A percentile compares a stretch with the other conserved stretches of the same genome.
phyloP scores from a whole-genome alignment of 2,888 invertebrate species.

The Chaitophorus viminalis region DNA sequence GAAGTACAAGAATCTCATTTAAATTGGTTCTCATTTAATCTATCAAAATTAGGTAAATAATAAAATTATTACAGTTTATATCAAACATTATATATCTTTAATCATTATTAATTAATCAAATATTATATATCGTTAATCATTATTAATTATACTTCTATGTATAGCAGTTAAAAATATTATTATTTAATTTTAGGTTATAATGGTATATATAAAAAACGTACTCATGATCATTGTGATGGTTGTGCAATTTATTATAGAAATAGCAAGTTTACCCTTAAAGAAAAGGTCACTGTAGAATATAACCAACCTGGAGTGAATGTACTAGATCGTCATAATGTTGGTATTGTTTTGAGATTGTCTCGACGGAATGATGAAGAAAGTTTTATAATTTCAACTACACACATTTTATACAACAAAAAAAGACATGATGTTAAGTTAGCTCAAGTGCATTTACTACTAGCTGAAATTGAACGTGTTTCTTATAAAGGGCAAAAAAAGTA shows the following conservation, averaged over 20 bases:
- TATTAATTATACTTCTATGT: neutral
- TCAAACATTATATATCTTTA: neutral
- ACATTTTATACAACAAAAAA: constrained; percentile 90
- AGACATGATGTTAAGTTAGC: constrained; percentile 90
- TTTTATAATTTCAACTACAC: constrained; percentile 89
- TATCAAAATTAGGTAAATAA: constrained; percentile 68
- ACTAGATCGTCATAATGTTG: constrained; percentile 87
- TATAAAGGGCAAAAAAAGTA: constrained; percentile 68
- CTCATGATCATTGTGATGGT: constrained; percentile 84
- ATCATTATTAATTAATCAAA: no score
- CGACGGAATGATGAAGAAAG: constrained; percentile 69
- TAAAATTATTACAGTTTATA: constrained; percentile 2
- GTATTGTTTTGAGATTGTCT: constrained; percentile 79
- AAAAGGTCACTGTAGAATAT: constrained; percentile 78
- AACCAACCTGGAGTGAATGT: constrained; percentile 66
- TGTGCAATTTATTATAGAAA: constrained; percentile 87
- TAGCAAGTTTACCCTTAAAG: constrained; percentile 75
- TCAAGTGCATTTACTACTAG: constrained; percentile 84
- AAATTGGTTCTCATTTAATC: constrained; percentile 70
- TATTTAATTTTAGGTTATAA: constrained; percentile 72
- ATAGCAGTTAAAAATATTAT: neutral
- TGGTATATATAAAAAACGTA: constrained; percentile 84
- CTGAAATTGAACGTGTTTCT: constrained; percentile 84
- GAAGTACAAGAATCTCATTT: constrained; percentile 88
- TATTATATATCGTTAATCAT: no score